Percentiles rank a stretch among this genome's conserved stretches.
Evolutionary conservation across 2,797 vertebrate genomes (phyloP).

Genomic region (Micropoecilia bifurca): DNA sequence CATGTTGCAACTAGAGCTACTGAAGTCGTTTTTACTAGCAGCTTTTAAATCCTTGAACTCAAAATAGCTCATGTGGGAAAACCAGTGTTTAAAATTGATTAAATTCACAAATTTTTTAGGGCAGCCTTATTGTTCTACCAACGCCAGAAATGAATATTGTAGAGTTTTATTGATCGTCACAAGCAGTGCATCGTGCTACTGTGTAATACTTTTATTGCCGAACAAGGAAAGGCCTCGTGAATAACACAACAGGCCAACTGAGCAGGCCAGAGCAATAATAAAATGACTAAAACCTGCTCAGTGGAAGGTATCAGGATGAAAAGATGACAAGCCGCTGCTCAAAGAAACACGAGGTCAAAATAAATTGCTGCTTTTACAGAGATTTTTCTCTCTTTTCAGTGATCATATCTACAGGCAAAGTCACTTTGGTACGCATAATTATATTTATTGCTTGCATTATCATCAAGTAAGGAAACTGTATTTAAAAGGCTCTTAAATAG

Average conservation of each 20-base stretch:
- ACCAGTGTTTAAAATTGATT: not conserved
- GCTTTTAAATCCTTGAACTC: not conserved
- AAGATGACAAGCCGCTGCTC: not conserved
- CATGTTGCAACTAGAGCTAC: not conserved
- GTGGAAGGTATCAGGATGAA: not conserved
- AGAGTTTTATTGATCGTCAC: not conserved
- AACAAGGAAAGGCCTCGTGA: not conserved
- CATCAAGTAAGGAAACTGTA: not conserved
- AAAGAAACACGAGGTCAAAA: constrained; percentile 11
- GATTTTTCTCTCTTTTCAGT: not conserved
- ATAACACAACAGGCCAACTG: not conserved
- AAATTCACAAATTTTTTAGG: not conserved
- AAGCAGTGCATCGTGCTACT: not conserved
- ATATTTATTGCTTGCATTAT: not conserved
- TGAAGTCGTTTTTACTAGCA: not conserved
- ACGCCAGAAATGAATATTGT: not conserved
- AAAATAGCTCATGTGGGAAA: not conserved
- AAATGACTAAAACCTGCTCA: not conserved
- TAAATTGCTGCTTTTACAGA: not conserved
- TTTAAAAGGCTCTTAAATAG: not conserved
- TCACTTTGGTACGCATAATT: not conserved
- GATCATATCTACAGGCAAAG: not conserved
- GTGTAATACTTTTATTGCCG: not conserved
- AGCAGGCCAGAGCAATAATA: not conserved
- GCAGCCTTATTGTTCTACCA: not conserved